Conservation (phyloP, 2,888 invertebrate genomes). For the Patella pellucida region DNA sequence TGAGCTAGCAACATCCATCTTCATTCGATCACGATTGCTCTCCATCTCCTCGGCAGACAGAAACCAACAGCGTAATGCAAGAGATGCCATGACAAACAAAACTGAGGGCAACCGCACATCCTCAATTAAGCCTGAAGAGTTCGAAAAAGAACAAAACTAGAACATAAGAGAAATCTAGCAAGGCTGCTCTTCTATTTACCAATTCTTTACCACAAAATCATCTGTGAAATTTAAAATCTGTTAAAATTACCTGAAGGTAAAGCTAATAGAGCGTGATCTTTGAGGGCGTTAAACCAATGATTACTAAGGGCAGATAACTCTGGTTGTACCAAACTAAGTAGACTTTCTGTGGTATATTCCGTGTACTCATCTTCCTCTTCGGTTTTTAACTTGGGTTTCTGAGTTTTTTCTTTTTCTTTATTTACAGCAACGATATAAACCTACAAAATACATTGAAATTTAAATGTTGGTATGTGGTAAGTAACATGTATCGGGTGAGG, state of each 20-base stretch:
- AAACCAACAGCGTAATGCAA: too few species aligned
- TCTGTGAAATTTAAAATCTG: too few species aligned
- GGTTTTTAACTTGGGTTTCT: slow-evolving; percentile 36
- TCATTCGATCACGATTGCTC: too few species aligned
- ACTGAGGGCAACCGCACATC: too few species aligned
- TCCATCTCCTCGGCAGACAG: too few species aligned
- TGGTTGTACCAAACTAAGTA: slow-evolving; percentile 92
- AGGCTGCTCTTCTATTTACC: too few species aligned
- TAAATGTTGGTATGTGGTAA: not conserved
- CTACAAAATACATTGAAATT: slow-evolving; percentile 66
- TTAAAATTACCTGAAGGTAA: slow-evolving; percentile 76
- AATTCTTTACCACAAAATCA: too few species aligned
- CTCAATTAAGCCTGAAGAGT: too few species aligned
- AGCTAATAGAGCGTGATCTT: slow-evolving; percentile 93
- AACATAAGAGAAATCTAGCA: too few species aligned
- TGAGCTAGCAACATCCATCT: too few species aligned
- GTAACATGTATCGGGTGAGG: not conserved
- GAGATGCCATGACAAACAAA: too few species aligned
- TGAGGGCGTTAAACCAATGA: slow-evolving; percentile 94
- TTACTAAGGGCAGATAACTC: slow-evolving; percentile 91
- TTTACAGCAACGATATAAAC: slow-evolving; percentile 94
- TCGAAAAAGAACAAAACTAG: too few species aligned
- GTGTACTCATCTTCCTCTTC: slow-evolving; percentile 77
- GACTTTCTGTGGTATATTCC: slow-evolving; percentile 73
- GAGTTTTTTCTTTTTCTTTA: slow-evolving; percentile 58